These are phyloP conservation scores for Rhagophthalmus giganteus DNA, from an alignment of 2,888 invertebrate species.

Conservation along the genomic window DNA sequence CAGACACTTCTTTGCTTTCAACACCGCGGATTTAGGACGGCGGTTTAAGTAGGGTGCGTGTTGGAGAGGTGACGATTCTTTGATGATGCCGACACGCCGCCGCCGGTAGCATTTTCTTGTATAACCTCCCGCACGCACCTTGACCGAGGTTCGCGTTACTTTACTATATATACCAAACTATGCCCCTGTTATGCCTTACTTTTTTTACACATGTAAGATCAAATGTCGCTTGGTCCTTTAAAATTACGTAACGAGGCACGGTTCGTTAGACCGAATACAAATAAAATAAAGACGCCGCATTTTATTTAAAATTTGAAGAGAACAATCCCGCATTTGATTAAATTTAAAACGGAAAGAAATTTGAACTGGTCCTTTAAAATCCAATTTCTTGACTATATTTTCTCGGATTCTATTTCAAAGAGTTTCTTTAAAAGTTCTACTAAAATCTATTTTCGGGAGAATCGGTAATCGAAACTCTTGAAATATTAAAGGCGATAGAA, in stretches of 20 bases:
- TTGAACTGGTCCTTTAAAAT: too few relatives aligned
- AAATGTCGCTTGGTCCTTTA: constrained; percentile 16
- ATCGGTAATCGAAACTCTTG: too few relatives aligned
- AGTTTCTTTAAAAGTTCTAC: too few relatives aligned
- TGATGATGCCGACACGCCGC: constrained; percentile 48
- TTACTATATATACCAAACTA: constrained; percentile 30
- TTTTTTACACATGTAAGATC: constrained; percentile 28
- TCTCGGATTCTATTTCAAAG: too few relatives aligned
- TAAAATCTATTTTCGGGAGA: too few relatives aligned
- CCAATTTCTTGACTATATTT: too few relatives aligned
- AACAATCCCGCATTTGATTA: background rate
- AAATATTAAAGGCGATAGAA: too few relatives aligned
- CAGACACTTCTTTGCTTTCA: constrained; percentile 41
- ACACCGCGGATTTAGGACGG: constrained; percentile 44
- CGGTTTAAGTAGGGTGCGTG: constrained; percentile 46
- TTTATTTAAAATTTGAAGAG: background rate
- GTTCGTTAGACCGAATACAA: too few relatives aligned
- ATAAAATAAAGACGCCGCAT: too few relatives aligned
- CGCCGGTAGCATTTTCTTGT: constrained; percentile 33
- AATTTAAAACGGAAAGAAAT: too few relatives aligned
- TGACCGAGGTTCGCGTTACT: constrained; percentile 7
- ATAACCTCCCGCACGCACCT: constrained; percentile 24
- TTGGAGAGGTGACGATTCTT: constrained; percentile 44
- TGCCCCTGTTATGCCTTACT: constrained; percentile 18
- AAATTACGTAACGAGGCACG: constrained; percentile 17